A percentile compares a stretch with the other conserved stretches of the same genome.
Conservation (phyloP, 1,140 invertebrate species). For the Diorhabda elongata region DNA sequence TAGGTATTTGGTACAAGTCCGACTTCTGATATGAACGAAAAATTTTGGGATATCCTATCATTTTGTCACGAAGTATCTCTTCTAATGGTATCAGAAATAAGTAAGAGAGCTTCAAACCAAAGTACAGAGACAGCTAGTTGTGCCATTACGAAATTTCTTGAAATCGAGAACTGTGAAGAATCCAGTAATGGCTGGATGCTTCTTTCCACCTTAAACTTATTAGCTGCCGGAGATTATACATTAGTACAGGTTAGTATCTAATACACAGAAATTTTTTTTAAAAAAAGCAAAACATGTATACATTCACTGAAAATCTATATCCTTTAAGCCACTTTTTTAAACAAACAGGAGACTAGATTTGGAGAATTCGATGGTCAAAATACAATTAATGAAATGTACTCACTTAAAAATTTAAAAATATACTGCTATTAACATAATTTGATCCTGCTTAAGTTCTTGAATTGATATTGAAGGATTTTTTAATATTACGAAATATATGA, state of each 20-base stretch:
- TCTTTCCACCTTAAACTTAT: constrained; percentile 83
- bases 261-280: background rate
- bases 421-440: too few relatives aligned
- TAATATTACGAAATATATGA: too few relatives aligned
- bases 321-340: too few relatives aligned
- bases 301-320: too few relatives aligned
- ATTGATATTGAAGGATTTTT: too few relatives aligned
- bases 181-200: constrained; percentile 96
- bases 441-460: too few relatives aligned
- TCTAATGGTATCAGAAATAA: constrained; percentile 92
- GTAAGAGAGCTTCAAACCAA: constrained; percentile 89
- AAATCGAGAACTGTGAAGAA: constrained; percentile 88
- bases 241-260: constrained; percentile 58
- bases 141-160: constrained; percentile 93
- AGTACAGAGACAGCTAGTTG: constrained; percentile 92
- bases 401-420: too few relatives aligned
- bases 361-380: too few relatives aligned
- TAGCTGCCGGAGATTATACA: constrained; percentile 77
- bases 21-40: constrained; percentile 89
- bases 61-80: constrained; percentile 93
- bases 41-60: constrained; percentile 88
- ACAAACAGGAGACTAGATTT: too few relatives aligned
- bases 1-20: constrained; percentile 89
- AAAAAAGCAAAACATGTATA: constrained; percentile 13
- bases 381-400: too few relatives aligned